phyloP scores from a whole-genome alignment of 2,797 vertebrate species.

The Helarctos malayanus region DNA sequence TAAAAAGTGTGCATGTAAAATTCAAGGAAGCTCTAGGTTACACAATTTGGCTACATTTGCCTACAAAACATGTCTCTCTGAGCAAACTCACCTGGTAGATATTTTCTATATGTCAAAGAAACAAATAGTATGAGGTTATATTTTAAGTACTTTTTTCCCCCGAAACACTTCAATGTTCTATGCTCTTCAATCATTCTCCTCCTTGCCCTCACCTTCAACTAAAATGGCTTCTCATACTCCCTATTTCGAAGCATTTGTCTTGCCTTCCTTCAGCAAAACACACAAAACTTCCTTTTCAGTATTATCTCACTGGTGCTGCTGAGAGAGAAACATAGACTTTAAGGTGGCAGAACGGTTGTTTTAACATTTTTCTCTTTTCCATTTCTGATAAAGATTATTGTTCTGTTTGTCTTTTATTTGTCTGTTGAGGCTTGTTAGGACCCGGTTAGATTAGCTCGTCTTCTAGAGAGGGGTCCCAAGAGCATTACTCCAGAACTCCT shows the following conservation, averaged over 20 bases:
- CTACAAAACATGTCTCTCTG: neutral
- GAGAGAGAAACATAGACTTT: neutral
- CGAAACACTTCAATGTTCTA: neutral
- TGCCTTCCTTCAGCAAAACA: neutral
- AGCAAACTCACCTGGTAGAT: neutral
- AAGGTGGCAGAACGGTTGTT: neutral
- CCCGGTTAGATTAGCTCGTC: neutral
- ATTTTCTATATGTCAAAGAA: slow-evolving; percentile 14
- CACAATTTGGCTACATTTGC: neutral
- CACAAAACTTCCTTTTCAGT: neutral
- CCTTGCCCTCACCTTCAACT: neutral
- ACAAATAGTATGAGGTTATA: neutral
- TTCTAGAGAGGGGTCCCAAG: neutral
- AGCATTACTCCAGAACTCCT: neutral
- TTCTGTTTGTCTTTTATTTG: neutral
- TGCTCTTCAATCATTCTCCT: neutral
- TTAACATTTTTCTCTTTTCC: neutral
- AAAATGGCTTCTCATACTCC: neutral
- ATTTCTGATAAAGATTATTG: neutral
- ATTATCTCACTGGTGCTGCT: neutral
- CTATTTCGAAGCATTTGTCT: neutral
- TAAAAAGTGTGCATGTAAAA: neutral
- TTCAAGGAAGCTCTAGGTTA: neutral
- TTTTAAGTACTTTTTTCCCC: neutral
- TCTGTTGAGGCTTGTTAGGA: neutral